Base-by-base conservation (phyloP, 2,888 invertebrate genomes). In the Diarsia mendica region DNA sequence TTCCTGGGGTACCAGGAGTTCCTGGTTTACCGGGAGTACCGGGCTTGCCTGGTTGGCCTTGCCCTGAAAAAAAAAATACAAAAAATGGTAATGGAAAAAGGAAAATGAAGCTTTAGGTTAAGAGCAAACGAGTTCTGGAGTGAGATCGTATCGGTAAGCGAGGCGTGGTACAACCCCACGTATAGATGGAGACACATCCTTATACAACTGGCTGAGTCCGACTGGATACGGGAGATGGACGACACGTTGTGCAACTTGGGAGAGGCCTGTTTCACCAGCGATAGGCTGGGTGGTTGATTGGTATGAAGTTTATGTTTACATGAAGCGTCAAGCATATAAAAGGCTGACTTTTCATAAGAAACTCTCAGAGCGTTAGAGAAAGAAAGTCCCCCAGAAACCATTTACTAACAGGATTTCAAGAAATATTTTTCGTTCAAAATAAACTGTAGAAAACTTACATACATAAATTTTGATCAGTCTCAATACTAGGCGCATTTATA, bases 21-120 rank as follows among this genome's bases (percentile, higher is more conserved):
- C 89, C 88, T 4, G 88, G 75, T 0, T 20, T 72, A 23, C 77
- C 77, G 4, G 77, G 77, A 5, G 67, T 71, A 23, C 90, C 89
- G 55, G 91, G 92, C 33, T 81, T 84, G 58, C 91, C 91, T 39
- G 89, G 88, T 23, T 81, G 74, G 1, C 88, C 89, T 72, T 85
- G 86, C 58, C 87, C 89, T 84, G 72, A 2, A 71, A 84, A 67
- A 8, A 70, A 61, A 20, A 1, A 55, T 49, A 44, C 33, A 15
- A 11, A 67, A 9, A 28, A 44, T n/a, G n/a, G n/a, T n/a, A n/a
- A n/a, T n/a, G n/a, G n/a, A 23, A 9, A 55, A 53, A 53, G 48
- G 44, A 1, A 61, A 61, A 65, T 13, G 18, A 23, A 15, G 4
- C 23, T 20, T 2, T 20, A 33, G 28, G n/a, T 46, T 20, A 23